Conservation (phyloP, 2,797 vertebrate genomes). For the Poeciliopsis presidionis region DNA sequence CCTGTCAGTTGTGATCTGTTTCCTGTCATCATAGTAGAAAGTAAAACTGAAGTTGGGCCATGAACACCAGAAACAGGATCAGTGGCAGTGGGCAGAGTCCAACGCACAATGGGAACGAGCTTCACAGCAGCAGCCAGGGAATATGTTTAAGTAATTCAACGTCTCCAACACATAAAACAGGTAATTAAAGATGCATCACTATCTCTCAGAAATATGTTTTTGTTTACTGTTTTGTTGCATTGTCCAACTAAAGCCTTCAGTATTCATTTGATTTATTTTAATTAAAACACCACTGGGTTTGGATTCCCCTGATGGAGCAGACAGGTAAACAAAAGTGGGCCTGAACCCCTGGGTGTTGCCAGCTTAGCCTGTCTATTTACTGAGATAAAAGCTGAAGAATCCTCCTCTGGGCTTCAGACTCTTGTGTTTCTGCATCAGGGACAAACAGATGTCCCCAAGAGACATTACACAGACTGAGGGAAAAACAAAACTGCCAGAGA, state of each 20-base stretch:
- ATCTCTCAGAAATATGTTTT: neutral
- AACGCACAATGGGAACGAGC: neutral
- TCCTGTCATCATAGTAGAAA: neutral
- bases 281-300: conserved; percentile 36
- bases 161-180: neutral
- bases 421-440: conserved; percentile 40
- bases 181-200: neutral
- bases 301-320: conserved; percentile 29
- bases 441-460: conserved; percentile 32
- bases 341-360: conserved; percentile 34
- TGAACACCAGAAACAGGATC: neutral
- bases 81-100: neutral
- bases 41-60: neutral
- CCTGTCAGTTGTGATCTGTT: neutral
- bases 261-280: conserved; percentile 34
- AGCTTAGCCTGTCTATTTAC: conserved; percentile 33
- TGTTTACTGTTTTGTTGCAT: neutral
- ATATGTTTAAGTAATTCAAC: neutral
- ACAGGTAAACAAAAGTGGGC: conserved; percentile 45
- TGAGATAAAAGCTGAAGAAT: conserved; percentile 43
- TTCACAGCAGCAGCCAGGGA: too few species aligned
- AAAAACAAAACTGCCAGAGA: conserved; percentile 17
- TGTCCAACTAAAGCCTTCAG: neutral
- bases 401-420: conserved; percentile 48
- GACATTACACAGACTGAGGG: conserved; percentile 29